Percentiles rank a stretch among this genome's conserved stretches.
These are phyloP conservation scores for Beroe forskalii DNA, from an alignment of 37 sponge, comb jelly and placozoan species.

Conservation along the genomic window DNA sequence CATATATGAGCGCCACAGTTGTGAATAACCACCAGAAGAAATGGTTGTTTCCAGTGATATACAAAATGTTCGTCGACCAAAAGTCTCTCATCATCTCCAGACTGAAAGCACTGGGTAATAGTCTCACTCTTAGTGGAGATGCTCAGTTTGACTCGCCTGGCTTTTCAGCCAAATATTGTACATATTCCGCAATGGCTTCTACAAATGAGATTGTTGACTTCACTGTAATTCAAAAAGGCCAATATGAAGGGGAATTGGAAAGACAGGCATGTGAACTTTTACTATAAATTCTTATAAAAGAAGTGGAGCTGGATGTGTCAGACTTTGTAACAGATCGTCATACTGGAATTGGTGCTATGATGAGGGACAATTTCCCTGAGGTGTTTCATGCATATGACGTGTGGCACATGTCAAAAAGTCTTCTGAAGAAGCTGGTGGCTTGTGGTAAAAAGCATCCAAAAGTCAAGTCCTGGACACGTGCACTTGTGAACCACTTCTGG, in stretches of 20 bases:
- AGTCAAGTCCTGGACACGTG: background rate
- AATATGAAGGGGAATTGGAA: background rate
- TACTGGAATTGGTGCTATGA: background rate
- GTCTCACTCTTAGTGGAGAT: background rate
- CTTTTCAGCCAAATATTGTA: background rate
- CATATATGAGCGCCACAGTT: background rate
- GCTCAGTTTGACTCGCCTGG: slow-evolving; percentile 21
- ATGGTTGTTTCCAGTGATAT: background rate
- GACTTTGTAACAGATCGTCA: background rate
- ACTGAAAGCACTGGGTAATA: background rate
- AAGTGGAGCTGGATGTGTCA: background rate
- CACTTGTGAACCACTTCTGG: slow-evolving; percentile 24
- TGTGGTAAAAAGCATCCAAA: background rate
- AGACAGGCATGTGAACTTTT: background rate
- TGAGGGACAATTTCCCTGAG: background rate
- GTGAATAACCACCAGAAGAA: background rate
- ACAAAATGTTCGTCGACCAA: background rate
- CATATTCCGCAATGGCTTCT: background rate
- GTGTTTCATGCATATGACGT: background rate
- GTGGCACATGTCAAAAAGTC: slow-evolving; percentile 4
- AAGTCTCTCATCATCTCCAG: background rate
- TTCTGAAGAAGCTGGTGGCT: background rate
- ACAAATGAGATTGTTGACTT: background rate
- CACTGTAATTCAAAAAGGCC: no score
- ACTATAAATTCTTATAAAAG: background rate